Evolutionary conservation across 2,888 invertebrate species (phyloP).

Genomic region (Eupithecia insigniata): DNA sequence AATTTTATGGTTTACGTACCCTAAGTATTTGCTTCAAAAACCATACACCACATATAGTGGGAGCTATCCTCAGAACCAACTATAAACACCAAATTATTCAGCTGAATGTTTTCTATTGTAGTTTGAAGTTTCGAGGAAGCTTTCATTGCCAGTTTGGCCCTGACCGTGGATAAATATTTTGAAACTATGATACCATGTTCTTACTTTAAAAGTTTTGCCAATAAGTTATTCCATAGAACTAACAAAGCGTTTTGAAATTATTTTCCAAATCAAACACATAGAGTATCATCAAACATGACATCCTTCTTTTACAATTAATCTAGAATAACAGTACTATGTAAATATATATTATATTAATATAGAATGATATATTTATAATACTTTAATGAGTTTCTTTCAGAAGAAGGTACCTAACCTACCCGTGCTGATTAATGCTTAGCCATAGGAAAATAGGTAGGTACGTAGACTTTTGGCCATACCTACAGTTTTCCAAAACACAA

Average conservation of each 20-base stretch:
- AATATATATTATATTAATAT: too few relatives aligned
- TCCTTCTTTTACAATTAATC: too few relatives aligned
- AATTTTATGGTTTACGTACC: background rate
- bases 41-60: constrained; percentile 29
- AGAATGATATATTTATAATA: too few relatives aligned
- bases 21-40: constrained; percentile 8
- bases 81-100: constrained; percentile 25
- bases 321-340: too few relatives aligned
- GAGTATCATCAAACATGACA: too few relatives aligned
- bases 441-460: too few relatives aligned
- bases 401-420: too few relatives aligned
- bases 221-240: background rate
- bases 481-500: background rate
- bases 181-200: background rate
- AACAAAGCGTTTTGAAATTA: background rate
- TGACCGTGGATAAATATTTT: background rate
- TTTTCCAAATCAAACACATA: background rate
- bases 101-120: background rate
- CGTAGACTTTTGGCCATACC: background rate
- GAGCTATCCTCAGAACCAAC: constrained; percentile 29
- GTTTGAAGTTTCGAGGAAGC: constrained; percentile 16
- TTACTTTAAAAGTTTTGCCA: background rate
- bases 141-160: background rate
- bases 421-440: too few relatives aligned
- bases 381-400: too few relatives aligned